A percentile compares a stretch with the other conserved stretches of the same genome.
These are phyloP conservation scores for Amphipoea oculea DNA, from an alignment of 2,888 invertebrate species.

Conservation along the genomic window DNA sequence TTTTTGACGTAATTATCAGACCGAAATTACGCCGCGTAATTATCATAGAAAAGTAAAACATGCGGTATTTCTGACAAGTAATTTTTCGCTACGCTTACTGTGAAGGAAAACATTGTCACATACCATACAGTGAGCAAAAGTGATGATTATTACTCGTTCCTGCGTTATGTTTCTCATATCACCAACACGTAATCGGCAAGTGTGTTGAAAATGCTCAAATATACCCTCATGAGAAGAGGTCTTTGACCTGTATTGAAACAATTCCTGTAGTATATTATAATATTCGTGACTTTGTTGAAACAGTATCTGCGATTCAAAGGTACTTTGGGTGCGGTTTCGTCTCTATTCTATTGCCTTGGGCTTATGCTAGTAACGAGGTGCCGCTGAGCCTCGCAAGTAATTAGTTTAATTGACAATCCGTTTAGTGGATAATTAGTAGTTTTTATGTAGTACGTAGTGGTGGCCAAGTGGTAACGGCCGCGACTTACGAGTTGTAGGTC, in stretches of 20 bases:
- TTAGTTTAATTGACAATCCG: constrained; percentile 47
- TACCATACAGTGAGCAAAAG: neutral
- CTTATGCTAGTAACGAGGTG: constrained; percentile 19
- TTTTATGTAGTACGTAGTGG: too few species aligned
- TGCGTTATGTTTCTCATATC: neutral
- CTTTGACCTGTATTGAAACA: neutral
- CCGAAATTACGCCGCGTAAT: neutral
- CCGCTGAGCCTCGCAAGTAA: constrained; percentile 21
- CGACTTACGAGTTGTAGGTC: too few species aligned
- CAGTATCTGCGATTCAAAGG: constrained; percentile 23
- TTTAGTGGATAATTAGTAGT: constrained; percentile 31
- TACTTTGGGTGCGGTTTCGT: constrained; percentile 23
- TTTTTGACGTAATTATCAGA: too few species aligned
- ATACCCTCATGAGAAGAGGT: neutral
- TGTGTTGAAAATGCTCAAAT: neutral
- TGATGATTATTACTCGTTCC: neutral
- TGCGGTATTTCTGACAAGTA: neutral
- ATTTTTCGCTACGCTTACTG: neutral
- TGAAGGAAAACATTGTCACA: neutral
- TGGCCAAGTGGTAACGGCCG: too few species aligned
- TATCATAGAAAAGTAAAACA: neutral
- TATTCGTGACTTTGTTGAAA: constrained; percentile 20
- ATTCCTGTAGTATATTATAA: constrained; percentile 8
- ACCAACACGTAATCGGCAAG: neutral
- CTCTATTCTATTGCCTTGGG: constrained; percentile 41